Evolutionary conservation across 1,140 invertebrate genomes (phyloP), one percentile per base, ranked within the genome.

Genomic region (Nylanderia fulva): DNA sequence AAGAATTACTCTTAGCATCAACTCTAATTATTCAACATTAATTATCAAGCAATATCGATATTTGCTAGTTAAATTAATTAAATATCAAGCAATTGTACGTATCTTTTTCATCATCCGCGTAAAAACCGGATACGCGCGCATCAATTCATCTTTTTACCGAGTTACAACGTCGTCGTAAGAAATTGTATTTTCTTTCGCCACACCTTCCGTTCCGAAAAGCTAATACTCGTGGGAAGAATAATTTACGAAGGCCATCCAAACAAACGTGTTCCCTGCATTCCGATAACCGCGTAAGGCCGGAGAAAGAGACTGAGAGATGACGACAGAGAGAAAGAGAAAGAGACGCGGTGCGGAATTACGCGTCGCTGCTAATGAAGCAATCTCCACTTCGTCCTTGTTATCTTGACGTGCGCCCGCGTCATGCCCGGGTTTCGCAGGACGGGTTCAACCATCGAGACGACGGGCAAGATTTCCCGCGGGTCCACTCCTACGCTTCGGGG

Each of bases 371-470:
- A 85, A 85, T 83, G 77, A 85, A 85, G 77, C 84, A 85, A 85
- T 85, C 77, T 85, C 77, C 84, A 85, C 84, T 85, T 61, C 66
- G 77, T 77, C 58, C 84, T 85, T 85, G 64, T 85, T 85, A 85
- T 85, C 77, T 83, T 72, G 84, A 85, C 77, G 72, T 52, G 29
- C n/a, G n/a, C n/a, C n/a, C n/a, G n/a, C n/a, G n/a, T n/a, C n/a
- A n/a, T 18, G 24, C 18, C 36, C 36, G 52, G 63, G 45, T 36
- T n/a, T 85, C 63, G 74, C 75, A 58, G 66, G 75, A 85, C 66
- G 84, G 39, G 79, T 63, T 85, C 64, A 83, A 39, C 79, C 85
- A 86, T 84, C 48, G 77, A 74, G 85, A 86, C 85, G 79, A 84
- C 58, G 29, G 75, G 39, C 60, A 84, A 86, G 85, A 86, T 86